These are phyloP conservation scores for Megaleporinus macrocephalus DNA, from an alignment of 2,113 vertebrate genomes.

Conservation along the genomic window DNA sequence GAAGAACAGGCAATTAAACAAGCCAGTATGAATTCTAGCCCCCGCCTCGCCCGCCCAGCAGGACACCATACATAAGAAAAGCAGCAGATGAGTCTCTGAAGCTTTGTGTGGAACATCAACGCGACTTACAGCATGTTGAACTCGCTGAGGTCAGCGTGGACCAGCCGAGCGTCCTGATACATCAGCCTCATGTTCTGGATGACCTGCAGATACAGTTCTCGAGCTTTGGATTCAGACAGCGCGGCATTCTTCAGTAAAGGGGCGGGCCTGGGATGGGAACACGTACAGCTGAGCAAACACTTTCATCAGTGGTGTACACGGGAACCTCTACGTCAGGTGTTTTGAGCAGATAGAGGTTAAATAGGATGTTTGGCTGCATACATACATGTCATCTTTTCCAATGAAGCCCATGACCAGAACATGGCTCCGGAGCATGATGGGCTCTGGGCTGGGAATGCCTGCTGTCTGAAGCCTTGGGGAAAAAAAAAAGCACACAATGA, in stretches of 20 bases:
- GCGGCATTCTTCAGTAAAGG: conserved; percentile 90
- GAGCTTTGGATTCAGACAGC: conserved; percentile 88
- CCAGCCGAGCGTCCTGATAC: conserved; percentile 92
- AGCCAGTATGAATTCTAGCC: neutral
- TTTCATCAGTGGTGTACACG: neutral
- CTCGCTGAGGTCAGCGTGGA: conserved; percentile 98
- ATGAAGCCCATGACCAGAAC: conserved; percentile 97
- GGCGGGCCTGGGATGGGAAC: conserved; percentile 81
- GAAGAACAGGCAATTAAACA: neutral
- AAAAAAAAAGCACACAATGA: conserved; percentile 40
- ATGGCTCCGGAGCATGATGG: conserved; percentile 90
- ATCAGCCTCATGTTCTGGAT: conserved; percentile 93
- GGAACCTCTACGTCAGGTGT: too few species aligned
- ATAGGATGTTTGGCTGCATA: conserved; percentile 51
- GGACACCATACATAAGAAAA: neutral
- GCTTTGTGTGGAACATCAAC: too few species aligned
- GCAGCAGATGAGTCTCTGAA: neutral
- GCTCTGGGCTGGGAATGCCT: conserved; percentile 89
- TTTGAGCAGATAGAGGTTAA: too few species aligned
- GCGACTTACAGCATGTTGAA: conserved; percentile 93
- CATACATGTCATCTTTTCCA: conserved; percentile 87
- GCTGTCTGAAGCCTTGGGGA: conserved; percentile 86
- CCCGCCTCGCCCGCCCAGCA: neutral
- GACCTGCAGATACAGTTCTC: conserved; percentile 90
- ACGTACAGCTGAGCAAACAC: neutral